A percentile compares a stretch with the other conserved stretches of the same genome.
Conservation (phyloP, 2,888 invertebrate species). For the Osedax fenrisi region DNA sequence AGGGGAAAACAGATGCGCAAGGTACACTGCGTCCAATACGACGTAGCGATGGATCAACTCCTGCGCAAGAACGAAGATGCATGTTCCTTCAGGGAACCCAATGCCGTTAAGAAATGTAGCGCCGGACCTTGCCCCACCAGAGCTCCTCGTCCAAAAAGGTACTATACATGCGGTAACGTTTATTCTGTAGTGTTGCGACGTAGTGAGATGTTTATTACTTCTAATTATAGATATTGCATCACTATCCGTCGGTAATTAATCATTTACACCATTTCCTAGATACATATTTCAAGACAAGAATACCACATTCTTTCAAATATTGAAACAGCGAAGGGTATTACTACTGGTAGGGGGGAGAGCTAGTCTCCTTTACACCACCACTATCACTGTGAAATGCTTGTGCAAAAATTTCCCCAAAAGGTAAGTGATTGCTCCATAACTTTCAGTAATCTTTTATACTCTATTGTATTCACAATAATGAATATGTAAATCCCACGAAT, state of each 20-base stretch:
- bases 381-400: neutral
- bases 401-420: neutral
- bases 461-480: too few species aligned
- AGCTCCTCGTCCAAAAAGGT: conserved; percentile 5
- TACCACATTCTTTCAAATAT: conserved; percentile 12
- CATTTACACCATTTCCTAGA: neutral
- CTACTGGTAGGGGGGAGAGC: conserved; percentile 17
- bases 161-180: too few species aligned
- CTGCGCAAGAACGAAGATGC: conserved; percentile 19
- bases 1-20: conserved; percentile 68
- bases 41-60: conserved; percentile 47
- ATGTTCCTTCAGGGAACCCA: conserved; percentile 19
- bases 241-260: too few species aligned
- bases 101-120: conserved; percentile 23
- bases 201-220: too few species aligned
- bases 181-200: too few species aligned
- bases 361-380: neutral
- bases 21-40: conserved; percentile 59
- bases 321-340: neutral
- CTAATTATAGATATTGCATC: too few species aligned
- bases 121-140: conserved; percentile 19
- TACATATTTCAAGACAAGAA: conserved; percentile 5
- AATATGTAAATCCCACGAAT: too few species aligned
- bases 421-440: too few species aligned
- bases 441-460: too few species aligned